phyloP scores from a whole-genome alignment of 2,888 invertebrate genomes.

The Euplexia lucipara region DNA sequence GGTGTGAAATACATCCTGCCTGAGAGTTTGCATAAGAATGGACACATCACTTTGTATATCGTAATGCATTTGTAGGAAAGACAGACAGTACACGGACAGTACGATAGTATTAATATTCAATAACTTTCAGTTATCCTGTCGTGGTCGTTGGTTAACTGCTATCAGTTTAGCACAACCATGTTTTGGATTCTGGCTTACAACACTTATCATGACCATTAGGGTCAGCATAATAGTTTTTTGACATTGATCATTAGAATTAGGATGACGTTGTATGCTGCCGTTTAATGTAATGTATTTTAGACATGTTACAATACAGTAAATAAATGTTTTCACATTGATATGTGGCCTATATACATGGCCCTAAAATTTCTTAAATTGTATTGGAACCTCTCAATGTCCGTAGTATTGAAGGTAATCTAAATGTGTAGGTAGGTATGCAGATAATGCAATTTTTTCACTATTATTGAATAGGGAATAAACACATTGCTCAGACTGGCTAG shows the following conservation, averaged over 20 bases:
- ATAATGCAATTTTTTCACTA: background rate
- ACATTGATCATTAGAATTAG: background rate
- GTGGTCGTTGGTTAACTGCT: background rate
- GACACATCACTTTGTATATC: background rate
- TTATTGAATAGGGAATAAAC: constrained; percentile 19
- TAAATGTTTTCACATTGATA: background rate
- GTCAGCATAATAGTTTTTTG: constrained; percentile 8
- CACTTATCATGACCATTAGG: background rate
- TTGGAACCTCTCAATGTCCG: constrained; percentile 1
- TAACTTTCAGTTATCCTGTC: background rate
- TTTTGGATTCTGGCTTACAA: constrained; percentile 1
- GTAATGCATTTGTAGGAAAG: background rate
- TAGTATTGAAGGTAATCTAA: background rate
- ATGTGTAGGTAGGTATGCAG: constrained; percentile 1
- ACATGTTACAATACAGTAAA: background rate
- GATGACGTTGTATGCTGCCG: background rate
- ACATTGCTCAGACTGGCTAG: constrained; percentile 14
- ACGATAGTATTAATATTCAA: constrained; percentile 3
- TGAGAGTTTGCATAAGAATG: constrained; percentile 10
- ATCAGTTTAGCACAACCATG: background rate
- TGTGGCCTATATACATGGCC: background rate
- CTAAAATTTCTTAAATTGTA: background rate
- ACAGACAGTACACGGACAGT: background rate
- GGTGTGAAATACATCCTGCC: background rate
- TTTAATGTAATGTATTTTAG: background rate